Base-by-base conservation (phyloP, 2,113 vertebrate genomes). In the Puffinus mauretanicus region DNA sequence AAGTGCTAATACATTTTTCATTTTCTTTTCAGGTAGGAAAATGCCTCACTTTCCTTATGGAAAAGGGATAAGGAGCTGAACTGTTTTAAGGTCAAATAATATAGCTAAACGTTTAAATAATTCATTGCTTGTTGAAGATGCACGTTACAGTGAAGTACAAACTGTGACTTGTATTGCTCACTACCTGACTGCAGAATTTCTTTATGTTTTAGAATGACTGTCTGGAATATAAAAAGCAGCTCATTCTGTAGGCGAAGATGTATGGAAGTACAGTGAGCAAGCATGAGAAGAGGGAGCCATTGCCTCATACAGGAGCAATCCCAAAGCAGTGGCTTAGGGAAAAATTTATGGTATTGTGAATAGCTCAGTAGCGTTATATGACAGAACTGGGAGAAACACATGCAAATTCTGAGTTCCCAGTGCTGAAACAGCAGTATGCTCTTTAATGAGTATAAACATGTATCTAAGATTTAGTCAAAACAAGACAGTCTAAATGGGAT, bases 1-100 rank as follows among this genome's bases (percentile, higher is more conserved):
- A 72, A 60, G 51, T 81, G 67, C 20, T 92, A n/a, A 94, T 75
- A 6, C 10, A 9, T 21, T 47, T 38, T 83, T 34, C 17, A 13
- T 76, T 91, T 89, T 58, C 40, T 81, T 86, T 82, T 55, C 60
- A 86, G 85, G 51, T 51, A 88, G 54, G 75, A 86, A 93, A 86
- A 70, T 24, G 2, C 32, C 88, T 71, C 7, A 1, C 34, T 70
- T 92, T 13, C 6, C 2, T 49, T 81, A 34, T 46, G 44, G 66
- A 66, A 61, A 92, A 80, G n/a, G 49, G 25, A 29, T 69, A 71
- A 85, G 77, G 77, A 71, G 11, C 55, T 62, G 34, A 73, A 46
- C 40, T 57, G 30, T 38, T 92, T 57, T 34, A 46, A 62, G 46
- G 82, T 65, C 75, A 83, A 66, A 55, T 54, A 82, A 57, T 20